phyloP scores from a whole-genome alignment of 1,140 invertebrate species.

The Bemisia tabaci region DNA sequence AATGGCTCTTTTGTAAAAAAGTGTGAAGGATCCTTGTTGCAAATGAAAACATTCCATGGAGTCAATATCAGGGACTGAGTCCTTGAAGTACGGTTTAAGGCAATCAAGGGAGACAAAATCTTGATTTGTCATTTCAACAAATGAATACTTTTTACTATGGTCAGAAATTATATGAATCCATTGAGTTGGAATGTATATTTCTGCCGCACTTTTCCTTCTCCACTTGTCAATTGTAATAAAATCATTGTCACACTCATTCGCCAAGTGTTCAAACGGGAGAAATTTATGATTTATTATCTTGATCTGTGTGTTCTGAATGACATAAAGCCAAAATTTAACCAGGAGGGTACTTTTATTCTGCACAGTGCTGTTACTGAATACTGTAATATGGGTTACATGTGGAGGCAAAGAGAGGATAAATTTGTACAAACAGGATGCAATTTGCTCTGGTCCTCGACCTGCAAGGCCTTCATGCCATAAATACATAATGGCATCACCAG shows the following conservation, averaged over 20 bases:
- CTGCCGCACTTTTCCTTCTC: too few species aligned
- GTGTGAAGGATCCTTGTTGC: too few species aligned
- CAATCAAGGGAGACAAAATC: too few species aligned
- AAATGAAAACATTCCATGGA: too few species aligned
- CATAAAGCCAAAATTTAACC: constrained; percentile 19
- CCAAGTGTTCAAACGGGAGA: constrained; percentile 17
- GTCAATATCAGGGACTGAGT: too few species aligned
- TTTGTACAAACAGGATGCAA: constrained; percentile 18
- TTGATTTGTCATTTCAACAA: too few species aligned
- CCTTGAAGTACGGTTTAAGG: too few species aligned
- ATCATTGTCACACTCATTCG: constrained; percentile 18
- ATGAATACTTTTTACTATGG: too few species aligned
- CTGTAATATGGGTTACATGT: constrained; percentile 9
- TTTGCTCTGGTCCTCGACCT: constrained; percentile 16
- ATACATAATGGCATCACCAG: constrained; percentile 14
- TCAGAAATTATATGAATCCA: too few species aligned
- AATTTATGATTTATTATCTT: constrained; percentile 18
- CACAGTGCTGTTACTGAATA: constrained; percentile 12
- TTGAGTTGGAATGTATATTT: too few species aligned
- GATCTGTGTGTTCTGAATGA: constrained; percentile 16
- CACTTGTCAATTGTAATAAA: too few species aligned
- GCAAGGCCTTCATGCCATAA: constrained; percentile 18
- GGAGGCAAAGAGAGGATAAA: constrained; percentile 15
- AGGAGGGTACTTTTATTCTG: constrained; percentile 17
- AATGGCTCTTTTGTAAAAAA: too few species aligned